Base-by-base conservation (phyloP, 2,888 invertebrate genomes). In the Galerucella nymphaeae region DNA sequence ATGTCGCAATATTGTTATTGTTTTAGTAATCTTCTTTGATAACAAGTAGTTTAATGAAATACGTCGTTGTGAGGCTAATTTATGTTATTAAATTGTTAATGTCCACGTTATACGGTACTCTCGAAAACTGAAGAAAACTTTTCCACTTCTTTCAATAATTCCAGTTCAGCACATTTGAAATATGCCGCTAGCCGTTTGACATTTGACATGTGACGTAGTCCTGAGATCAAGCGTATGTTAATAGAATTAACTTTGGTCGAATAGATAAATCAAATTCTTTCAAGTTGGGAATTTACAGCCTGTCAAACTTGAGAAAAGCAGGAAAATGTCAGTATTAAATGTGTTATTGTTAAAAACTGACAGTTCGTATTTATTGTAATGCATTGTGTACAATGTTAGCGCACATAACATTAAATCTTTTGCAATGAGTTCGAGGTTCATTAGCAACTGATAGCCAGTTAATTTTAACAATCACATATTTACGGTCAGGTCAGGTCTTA, bases 381-480 rank as follows among this genome's bases (percentile, higher is more conserved):
- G n/a, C 38, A 65, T 65, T 50, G 16, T 53, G 38, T 5, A 38
- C 30, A 65, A 55, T 66, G 55, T 38, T 30, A 55, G 41, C 66
- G 10, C 20, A 66, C 41, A 66, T 20, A 66, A 55, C 55, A 66
- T 55, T 16, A 55, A 66, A 42, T 58, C 57, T 55, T 58, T 58
- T 58, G 50, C 67, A 59, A 59, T 18, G 38, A 67, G 67, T 67
- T 67, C 61, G 61, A 67, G 67, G 59, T 67, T 67, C 67, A 67
- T 67, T 67, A 67, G 67, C 59, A 61, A 67, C 50, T 67, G 42
- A 67, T 30, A 67, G 38, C 59, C 67, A 14, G 45, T 67, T 61
- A 67, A 67, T 67, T 48, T 67, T 38, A 59, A 30, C 30, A 48
- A 18, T 53, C 53, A 53, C 16, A 53, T 53, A 53, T 53, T 53